phyloP scores from a whole-genome alignment of 1,140 invertebrate genomes.

The Pissodes strobi region DNA sequence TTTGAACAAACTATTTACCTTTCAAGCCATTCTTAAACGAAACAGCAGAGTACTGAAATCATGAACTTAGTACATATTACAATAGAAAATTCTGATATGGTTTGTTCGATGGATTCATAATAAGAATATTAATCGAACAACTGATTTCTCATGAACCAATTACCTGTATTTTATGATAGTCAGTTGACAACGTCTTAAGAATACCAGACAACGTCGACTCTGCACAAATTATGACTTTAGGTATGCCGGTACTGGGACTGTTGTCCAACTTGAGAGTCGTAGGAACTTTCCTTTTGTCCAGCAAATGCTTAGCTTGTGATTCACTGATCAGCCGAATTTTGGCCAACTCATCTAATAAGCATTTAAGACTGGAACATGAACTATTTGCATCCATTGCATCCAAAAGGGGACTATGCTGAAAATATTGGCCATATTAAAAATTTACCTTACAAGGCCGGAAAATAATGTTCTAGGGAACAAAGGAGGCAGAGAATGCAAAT shows the following conservation, averaged over 20 bases:
- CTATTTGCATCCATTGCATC: conserved; percentile 89
- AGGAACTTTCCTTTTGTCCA: conserved; percentile 65
- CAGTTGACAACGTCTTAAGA: conserved; percentile 81
- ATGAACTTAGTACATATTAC: no score
- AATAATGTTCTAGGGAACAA: no score
- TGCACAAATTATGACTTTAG: conserved; percentile 80
- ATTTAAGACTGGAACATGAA: conserved; percentile 84
- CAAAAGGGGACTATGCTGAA: conserved; percentile 72
- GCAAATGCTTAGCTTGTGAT: conserved; percentile 72
- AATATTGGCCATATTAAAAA: no score
- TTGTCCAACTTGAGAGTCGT: conserved; percentile 46
- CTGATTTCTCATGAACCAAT: no score
- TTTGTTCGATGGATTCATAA: no score
- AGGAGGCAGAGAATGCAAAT: no score
- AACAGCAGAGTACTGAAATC: no score
- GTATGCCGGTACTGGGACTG: conserved; percentile 61
- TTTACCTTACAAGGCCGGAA: no score
- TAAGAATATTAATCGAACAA: no score
- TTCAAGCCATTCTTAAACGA: no score
- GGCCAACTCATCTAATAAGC: conserved; percentile 78
- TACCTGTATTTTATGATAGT: conserved; percentile 85
- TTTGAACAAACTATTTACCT: no score
- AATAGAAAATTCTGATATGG: no score
- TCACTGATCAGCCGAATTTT: conserved; percentile 82
- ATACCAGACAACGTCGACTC: conserved; percentile 86